Evolutionary conservation across 2,888 invertebrate species (phyloP), one percentile per base, ranked within the genome.

Genomic region (Cecidostiba fungosa): DNA sequence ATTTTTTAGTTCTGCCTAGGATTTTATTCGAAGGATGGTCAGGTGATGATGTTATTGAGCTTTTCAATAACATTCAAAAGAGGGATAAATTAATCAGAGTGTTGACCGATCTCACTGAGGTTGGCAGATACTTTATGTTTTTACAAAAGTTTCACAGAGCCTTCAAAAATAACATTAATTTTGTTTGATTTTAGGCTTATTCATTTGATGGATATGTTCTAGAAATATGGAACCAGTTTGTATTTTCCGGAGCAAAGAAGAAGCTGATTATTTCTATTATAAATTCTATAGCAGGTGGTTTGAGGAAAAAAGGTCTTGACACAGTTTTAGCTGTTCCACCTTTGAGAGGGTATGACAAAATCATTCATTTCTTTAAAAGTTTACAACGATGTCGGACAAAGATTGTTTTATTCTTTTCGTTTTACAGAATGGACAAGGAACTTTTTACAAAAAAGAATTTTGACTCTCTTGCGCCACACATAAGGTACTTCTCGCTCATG

Each of bases 401-500:
- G 0, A n/a, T 59, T n/a, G 23, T n/a, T 39, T 23, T 79, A 47
- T 82, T 81, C 12, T 26, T 32, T 74, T 66, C 77, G 76, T 70
- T 80, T 86, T 36, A 74, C 50, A 86, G 86, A 72, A 74, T 80
- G 78, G 89, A 90, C 82, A 90, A 90, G 8, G 96, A 96, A 90
- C 95, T 96, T 89, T 97, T 98, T 93, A 95, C 95, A 47, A 94
- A 95, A 82, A 94, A 96, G 88, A 96, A 98, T 88, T 97, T 98
- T 92, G 96, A 97, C 90, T 95, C 95, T 74, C 94, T 99, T 77
- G 96, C 96, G 87, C 95, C 96, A 6, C 94, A 96, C 92, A 95
- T 99, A 0, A 96, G 96, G 90, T 97, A 96, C 36, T 98, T 99
- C 91, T 98, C 98, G 50, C 94, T 99, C n/a, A 99, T 99, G 98